Evolutionary conservation across 2,113 vertebrate species (phyloP).

Genomic region (Ibidorhyncha struthersii): DNA sequence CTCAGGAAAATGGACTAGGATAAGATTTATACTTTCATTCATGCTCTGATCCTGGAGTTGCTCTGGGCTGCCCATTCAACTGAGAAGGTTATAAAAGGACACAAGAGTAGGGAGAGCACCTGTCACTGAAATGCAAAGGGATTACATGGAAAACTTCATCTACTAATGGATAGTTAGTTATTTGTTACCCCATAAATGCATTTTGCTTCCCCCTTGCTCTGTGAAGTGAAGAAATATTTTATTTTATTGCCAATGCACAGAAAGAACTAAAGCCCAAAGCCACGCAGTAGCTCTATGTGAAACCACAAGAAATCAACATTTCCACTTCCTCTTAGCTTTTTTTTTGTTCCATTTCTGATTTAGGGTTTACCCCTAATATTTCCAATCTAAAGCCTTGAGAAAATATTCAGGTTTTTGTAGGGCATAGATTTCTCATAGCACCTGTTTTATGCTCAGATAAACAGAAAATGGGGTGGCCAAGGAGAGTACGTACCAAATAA

Average conservation of each 20-base stretch:
- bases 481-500: not conserved
- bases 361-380: not conserved
- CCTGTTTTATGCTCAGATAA: not conserved
- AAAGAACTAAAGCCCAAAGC: not conserved
- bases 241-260: not conserved
- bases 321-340: not conserved
- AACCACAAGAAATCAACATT: not conserved
- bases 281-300: not conserved
- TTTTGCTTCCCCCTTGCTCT: not conserved
- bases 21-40: not conserved
- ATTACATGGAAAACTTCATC: not conserved
- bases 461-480: not conserved
- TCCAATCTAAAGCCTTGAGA: not conserved
- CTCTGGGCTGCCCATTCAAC: not conserved
- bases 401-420: not conserved
- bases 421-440: not conserved
- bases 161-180: not conserved
- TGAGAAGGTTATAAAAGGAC: not conserved
- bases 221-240: not conserved
- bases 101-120: not conserved
- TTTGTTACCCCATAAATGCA: not conserved
- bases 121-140: not conserved
- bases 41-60: not conserved
- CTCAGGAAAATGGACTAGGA: not conserved
- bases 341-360: not conserved